Conservation (phyloP, 2,888 invertebrate genomes). For the Diplazon laetatorius region DNA sequence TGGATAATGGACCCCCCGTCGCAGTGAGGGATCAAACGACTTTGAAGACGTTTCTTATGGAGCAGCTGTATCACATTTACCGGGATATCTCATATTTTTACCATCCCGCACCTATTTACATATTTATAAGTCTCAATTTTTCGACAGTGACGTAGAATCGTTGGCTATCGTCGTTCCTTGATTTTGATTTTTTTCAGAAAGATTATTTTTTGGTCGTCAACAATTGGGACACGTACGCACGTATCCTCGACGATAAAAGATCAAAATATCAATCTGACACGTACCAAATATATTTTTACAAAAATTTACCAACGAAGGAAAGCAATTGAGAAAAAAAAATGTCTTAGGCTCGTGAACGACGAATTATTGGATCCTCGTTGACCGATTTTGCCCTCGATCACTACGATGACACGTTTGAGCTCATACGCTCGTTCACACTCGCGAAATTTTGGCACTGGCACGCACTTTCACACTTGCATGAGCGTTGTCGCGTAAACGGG, state of each 20-base stretch:
- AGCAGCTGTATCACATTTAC: conserved; percentile 47
- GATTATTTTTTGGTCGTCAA: too few species aligned
- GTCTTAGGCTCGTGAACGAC: conserved; percentile 34
- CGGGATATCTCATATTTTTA: conserved; percentile 10
- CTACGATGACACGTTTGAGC: neutral
- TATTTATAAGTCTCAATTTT: too few species aligned
- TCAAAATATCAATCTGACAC: neutral
- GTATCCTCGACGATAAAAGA: conserved; percentile 19
- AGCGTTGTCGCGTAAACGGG: too few species aligned
- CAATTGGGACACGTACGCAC: too few species aligned
- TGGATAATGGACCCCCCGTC: conserved; percentile 9
- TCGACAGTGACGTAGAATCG: too few species aligned
- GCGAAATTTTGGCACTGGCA: neutral
- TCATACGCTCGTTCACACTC: neutral
- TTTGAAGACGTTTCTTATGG: conserved; percentile 26
- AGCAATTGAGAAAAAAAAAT: neutral
- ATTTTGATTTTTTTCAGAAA: too few species aligned
- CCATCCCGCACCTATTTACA: too few species aligned
- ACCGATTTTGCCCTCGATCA: neutral
- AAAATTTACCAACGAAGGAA: conserved; percentile 1
- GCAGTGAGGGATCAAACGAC: conserved; percentile 57
- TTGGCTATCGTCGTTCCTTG: too few species aligned
- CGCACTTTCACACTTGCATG: neutral
- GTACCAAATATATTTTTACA: neutral
- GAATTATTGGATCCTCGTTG: conserved; percentile 54